Conservation (phyloP, 2,888 invertebrate species). For the Tenthredo amoena region DNA sequence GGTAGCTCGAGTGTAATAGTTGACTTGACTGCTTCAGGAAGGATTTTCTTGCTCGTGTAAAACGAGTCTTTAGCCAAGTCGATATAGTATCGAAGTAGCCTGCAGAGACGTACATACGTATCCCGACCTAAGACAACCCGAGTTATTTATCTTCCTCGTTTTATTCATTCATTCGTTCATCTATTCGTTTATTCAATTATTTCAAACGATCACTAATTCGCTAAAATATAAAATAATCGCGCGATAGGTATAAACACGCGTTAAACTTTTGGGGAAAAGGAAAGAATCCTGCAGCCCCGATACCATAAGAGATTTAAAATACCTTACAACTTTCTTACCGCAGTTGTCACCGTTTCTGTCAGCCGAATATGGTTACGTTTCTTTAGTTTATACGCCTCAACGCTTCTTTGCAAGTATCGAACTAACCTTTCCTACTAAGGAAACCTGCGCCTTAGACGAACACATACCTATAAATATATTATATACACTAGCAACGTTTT, state of each 20-base stretch:
- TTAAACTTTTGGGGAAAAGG: background rate
- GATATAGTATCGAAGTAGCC: background rate
- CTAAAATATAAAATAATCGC: background rate
- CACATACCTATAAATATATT: background rate
- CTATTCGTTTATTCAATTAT: background rate
- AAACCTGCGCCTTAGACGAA: slow-evolving; percentile 7
- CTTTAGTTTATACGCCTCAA: slow-evolving; percentile 6
- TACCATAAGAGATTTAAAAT: slow-evolving; percentile 29
- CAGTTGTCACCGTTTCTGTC: slow-evolving; percentile 31
- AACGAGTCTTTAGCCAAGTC: slow-evolving; percentile 38
- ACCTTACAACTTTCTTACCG: slow-evolving; percentile 26
- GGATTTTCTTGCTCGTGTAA: slow-evolving; percentile 30
- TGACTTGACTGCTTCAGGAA: background rate
- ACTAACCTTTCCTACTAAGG: slow-evolving; percentile 35
- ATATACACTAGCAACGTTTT: background rate
- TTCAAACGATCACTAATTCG: background rate
- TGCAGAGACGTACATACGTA: background rate
- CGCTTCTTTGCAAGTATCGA: background rate
- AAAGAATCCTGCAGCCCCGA: background rate
- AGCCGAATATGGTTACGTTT: slow-evolving; percentile 40
- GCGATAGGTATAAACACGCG: background rate
- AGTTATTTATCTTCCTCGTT: background rate
- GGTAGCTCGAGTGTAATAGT: slow-evolving; percentile 36
- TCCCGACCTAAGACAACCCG: slow-evolving; percentile 33
- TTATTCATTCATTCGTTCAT: background rate